Evolutionary conservation across 1,140 invertebrate species (phyloP), one percentile per base, ranked within the genome.

Genomic region (Camponotus pennsylvanicus): DNA sequence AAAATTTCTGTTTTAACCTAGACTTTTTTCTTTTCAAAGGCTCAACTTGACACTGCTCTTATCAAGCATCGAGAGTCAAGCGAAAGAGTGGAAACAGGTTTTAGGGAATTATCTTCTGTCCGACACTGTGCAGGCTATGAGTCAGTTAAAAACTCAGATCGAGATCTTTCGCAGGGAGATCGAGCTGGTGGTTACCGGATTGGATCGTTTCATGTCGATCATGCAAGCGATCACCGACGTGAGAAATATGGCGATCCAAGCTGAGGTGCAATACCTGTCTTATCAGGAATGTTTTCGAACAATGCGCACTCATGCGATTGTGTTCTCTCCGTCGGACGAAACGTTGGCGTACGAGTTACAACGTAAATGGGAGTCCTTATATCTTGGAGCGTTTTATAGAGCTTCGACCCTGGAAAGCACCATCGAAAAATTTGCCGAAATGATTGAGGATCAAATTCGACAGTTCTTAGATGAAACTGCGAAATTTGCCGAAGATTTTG

Each of bases 191-290:
- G 97, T 98, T 13, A 97, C 96, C 86, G 97, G 97, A 21, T 94
- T 98, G 13, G 97, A 98, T 77, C 96, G 98, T 85, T 97, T 99
- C 89, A 99, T 98, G 95, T 95, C 96, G 90, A 97, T 99, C 0
- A 97, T 99, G 96, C 96, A 97, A 89, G 97, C 97, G 0, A 98
- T 99, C 73, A 95, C 96, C 6, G 96, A 96, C 52, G 96, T 98
- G 59, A 97, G 97, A 89, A 96, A 96, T 52, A 96, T 97, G 89
- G 97, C 97, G 4, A 95, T 98, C 40, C 96, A 97, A 78, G 96
- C 97, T 4, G 98, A 98, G 93, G 96, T 98, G 27, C 95, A 96
- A 87, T 98, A 97, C 91, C 95, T 96, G 21, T 96, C 96, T 69
- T 96, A 96, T 86, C 93, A 94, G 91, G 93, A 93, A 88, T 92